phyloP scores from a whole-genome alignment of 2,113 vertebrate species.

The Craseonycteris thonglongyai region DNA sequence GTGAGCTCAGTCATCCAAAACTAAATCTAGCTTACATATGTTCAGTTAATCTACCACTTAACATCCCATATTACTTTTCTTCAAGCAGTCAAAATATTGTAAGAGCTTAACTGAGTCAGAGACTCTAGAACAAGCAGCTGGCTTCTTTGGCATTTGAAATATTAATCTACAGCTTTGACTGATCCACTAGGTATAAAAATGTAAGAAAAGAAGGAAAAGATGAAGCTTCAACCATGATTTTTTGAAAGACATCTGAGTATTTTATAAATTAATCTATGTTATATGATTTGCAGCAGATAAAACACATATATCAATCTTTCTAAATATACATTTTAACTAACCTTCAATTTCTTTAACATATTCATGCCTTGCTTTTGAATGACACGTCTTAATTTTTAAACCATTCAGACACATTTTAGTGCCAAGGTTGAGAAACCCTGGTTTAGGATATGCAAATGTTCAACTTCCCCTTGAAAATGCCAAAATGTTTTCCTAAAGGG shows the following conservation, averaged over 20 bases:
- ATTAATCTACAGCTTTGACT: constrained; percentile 61
- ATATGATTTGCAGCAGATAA: not conserved
- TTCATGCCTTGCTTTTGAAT: not conserved
- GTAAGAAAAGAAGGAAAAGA: constrained; percentile 58
- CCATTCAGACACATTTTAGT: not conserved
- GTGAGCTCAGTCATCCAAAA: constrained; percentile 54
- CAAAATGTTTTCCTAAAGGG: not conserved
- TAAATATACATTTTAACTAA: not conserved
- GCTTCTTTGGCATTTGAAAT: constrained; percentile 66
- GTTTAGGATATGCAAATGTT: too few relatives aligned
- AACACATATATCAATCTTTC: not conserved
- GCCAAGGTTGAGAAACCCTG: not conserved
- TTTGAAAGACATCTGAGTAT: not conserved
- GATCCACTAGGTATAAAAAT: constrained; percentile 62
- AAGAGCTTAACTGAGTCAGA: constrained; percentile 76
- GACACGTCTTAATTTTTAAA: not conserved
- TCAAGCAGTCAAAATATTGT: constrained; percentile 70
- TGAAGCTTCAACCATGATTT: constrained; percentile 6
- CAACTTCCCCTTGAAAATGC: not conserved
- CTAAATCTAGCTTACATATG: constrained; percentile 60
- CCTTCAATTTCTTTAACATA: not conserved
- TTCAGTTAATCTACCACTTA: constrained; percentile 69
- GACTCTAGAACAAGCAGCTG: constrained; percentile 74
- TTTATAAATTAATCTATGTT: not conserved
- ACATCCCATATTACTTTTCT: constrained; percentile 73